Conservation (phyloP, 2,888 invertebrate genomes). For the Ormyrus rosae region DNA sequence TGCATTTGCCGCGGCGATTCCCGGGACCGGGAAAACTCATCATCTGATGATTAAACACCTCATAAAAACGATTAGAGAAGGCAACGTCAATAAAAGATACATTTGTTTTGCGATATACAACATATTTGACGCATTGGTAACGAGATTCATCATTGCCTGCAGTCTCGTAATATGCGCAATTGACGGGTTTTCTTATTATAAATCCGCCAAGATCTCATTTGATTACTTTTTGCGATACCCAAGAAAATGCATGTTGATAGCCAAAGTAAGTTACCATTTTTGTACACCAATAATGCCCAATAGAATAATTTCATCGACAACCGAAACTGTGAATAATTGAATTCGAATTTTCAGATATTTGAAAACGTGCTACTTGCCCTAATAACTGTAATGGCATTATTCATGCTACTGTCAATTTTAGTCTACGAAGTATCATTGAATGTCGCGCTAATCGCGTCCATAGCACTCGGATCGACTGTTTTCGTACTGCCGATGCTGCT, state of each 20-base stretch:
- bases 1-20: not conserved
- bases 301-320: no score
- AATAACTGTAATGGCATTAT: not conserved
- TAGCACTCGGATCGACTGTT: not conserved
- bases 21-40: not conserved
- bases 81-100: not conserved
- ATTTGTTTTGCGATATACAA: not conserved
- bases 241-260: not conserved
- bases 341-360: not conserved
- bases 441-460: not conserved
- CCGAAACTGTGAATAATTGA: no score
- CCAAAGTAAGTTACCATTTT: constrained; percentile 1
- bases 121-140: constrained; percentile 10
- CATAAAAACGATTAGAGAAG: not conserved
- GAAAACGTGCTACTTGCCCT: not conserved
- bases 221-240: not conserved
- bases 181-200: not conserved
- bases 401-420: not conserved
- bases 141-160: not conserved
- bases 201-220: not conserved
- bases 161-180: not conserved
- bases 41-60: not conserved
- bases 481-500: not conserved
- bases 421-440: not conserved
- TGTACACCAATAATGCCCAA: not conserved